A percentile compares a stretch with the other conserved stretches of the same genome.
These are phyloP conservation scores for Conus betulinus DNA, from an alignment of 1,140 invertebrate species.

Conservation along the genomic window DNA sequence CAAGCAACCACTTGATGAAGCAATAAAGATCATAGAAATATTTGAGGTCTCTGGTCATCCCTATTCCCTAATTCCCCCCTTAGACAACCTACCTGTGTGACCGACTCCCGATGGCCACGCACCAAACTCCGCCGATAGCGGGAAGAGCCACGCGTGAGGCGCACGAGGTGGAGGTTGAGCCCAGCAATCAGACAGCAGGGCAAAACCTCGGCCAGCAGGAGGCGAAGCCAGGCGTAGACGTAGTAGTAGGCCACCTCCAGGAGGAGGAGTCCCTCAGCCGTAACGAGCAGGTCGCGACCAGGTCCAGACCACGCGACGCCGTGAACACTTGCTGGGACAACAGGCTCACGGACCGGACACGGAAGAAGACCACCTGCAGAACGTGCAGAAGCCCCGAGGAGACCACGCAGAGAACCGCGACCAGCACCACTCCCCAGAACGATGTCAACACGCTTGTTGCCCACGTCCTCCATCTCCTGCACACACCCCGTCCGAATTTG, in stretches of 20 bases:
- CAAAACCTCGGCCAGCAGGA: not conserved
- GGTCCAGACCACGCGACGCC: not conserved
- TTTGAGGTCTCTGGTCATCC: too few relatives aligned
- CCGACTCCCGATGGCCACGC: slow-evolving; percentile 3
- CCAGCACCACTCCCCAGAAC: not conserved
- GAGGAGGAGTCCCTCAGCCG: not conserved
- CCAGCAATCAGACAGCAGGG: not conserved
- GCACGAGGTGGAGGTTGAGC: slow-evolving; percentile 3
- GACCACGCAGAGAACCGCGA: not conserved
- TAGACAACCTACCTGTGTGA: not conserved
- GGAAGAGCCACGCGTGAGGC: not conserved
- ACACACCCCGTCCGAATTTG: too few relatives aligned
- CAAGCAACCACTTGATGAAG: too few relatives aligned
- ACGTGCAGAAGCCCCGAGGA: not conserved
- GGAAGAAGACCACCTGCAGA: not conserved
- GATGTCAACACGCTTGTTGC: not conserved
- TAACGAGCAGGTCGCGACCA: not conserved
- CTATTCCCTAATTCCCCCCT: too few relatives aligned
- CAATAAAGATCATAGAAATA: too few relatives aligned
- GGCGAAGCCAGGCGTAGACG: slow-evolving; percentile 9
- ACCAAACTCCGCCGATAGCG: slow-evolving; percentile 5
- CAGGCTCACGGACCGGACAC: not conserved
- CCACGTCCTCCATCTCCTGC: not conserved
- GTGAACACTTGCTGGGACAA: slow-evolving; percentile 7
- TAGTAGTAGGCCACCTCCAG: slow-evolving; percentile 9